phyloP scores from a whole-genome alignment of 2,113 vertebrate genomes.

The Acinonyx jubatus region DNA sequence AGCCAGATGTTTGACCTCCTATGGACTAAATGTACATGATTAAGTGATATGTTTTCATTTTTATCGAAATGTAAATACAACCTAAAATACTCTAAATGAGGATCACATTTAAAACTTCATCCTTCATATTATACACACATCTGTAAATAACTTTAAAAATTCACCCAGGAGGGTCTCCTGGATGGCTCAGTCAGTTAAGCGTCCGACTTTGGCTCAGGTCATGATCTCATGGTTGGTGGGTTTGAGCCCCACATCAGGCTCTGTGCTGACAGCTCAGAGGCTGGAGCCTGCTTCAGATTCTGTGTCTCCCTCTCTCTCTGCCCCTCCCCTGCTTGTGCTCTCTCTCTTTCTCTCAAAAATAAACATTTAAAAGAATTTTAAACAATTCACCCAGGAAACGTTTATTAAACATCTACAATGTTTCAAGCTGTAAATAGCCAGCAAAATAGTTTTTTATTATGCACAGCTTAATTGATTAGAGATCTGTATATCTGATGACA shows the following conservation, averaged over 20 bases:
- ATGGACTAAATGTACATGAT: not conserved
- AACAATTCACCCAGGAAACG: constrained; percentile 2
- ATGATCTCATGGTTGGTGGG: too few species aligned
- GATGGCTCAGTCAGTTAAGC: too few species aligned
- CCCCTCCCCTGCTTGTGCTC: too few species aligned
- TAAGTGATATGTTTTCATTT: not conserved
- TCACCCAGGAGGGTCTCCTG: not conserved
- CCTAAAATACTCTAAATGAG: not conserved
- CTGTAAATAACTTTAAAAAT: not conserved
- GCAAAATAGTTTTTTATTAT: not conserved
- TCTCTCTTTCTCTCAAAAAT: too few species aligned
- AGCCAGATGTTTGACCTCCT: not conserved
- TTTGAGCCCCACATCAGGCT: too few species aligned
- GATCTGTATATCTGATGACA: not conserved
- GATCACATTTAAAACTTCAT: not conserved
- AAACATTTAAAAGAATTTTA: not conserved
- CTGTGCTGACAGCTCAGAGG: too few species aligned
- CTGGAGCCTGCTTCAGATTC: too few species aligned
- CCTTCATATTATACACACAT: not conserved
- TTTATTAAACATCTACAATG: not conserved
- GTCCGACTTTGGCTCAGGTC: too few species aligned
- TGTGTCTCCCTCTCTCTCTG: too few species aligned
- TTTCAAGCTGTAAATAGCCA: not conserved
- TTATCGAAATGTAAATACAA: constrained; percentile 23
- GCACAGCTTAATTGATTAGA: not conserved